Evolutionary conservation across 2,113 vertebrate genomes (phyloP).

Genomic region (Eclectus roratus): DNA sequence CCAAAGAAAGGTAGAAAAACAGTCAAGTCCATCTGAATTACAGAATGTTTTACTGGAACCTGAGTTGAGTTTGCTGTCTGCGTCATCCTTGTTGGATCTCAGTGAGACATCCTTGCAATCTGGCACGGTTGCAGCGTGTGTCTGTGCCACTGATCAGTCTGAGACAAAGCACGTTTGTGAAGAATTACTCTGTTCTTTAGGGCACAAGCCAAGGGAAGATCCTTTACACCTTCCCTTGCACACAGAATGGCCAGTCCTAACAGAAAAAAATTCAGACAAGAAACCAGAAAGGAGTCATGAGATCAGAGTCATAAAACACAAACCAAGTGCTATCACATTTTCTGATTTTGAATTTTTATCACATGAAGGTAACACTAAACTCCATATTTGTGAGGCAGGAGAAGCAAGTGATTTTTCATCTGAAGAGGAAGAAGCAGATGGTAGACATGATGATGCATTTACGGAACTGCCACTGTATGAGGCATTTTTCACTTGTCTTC

Average conservation of each 20-base stretch:
- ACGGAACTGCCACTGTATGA: conserved; percentile 54
- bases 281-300: conserved; percentile 11
- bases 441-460: conserved; percentile 56
- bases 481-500: conserved; percentile 15
- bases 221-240: not conserved
- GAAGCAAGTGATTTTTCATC: conserved; percentile 63
- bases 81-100: not conserved
- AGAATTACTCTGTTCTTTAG: not conserved
- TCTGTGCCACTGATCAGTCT: not conserved
- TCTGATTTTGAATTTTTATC: conserved; percentile 49
- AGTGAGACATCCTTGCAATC: not conserved
- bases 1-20: not conserved
- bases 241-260: not conserved
- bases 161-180: not conserved
- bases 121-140: not conserved
- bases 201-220: not conserved
- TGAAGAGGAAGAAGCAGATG: conserved; percentile 61
- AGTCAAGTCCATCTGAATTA: not conserved
- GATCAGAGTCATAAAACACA: conserved; percentile 75
- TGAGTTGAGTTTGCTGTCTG: not conserved
- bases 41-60: not conserved
- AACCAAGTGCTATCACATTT: conserved; percentile 78
- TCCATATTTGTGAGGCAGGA: conserved; percentile 49
- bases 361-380: not conserved
- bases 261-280: not conserved